Conservation (phyloP, 2,888 invertebrate species). For the Meteorus colon region DNA sequence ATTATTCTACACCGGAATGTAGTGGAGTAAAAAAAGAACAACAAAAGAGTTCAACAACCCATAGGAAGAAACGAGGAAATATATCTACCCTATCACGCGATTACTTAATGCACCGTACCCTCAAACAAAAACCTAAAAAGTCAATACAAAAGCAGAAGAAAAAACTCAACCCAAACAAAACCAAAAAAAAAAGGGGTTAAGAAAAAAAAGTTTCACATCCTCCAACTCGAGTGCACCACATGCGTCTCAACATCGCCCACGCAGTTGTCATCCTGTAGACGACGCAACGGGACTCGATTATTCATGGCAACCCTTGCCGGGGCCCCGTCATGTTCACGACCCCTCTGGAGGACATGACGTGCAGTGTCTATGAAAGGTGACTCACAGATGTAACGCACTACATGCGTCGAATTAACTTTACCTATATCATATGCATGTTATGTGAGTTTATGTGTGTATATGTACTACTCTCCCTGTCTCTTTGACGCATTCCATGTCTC, state of each 20-base stretch:
- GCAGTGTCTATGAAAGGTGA: background rate
- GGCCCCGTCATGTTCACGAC: background rate
- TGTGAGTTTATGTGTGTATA: background rate
- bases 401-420: background rate
- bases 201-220: background rate
- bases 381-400: conserved; percentile 2
- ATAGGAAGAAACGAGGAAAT: too few species aligned
- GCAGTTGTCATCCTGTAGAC: conserved; percentile 26
- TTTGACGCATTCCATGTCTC: too few species aligned
- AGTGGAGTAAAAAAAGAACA: too few species aligned
- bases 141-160: conserved; percentile 13
- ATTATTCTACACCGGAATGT: too few species aligned
- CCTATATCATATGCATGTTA: background rate
- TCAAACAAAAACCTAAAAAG: conserved; percentile 9
- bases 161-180: conserved; percentile 28
- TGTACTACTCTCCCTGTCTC: background rate
- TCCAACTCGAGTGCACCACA: conserved; percentile 25
- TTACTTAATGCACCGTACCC: background rate
- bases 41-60: too few species aligned
- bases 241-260: conserved; percentile 19
- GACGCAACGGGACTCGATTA: conserved; percentile 28
- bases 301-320: conserved; percentile 32
- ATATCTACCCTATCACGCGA: conserved; percentile 43
- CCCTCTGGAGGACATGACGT: background rate
- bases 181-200: conserved; percentile 15